Conservation (phyloP, 2,113 vertebrate genomes). For the Willisornis vidua region DNA sequence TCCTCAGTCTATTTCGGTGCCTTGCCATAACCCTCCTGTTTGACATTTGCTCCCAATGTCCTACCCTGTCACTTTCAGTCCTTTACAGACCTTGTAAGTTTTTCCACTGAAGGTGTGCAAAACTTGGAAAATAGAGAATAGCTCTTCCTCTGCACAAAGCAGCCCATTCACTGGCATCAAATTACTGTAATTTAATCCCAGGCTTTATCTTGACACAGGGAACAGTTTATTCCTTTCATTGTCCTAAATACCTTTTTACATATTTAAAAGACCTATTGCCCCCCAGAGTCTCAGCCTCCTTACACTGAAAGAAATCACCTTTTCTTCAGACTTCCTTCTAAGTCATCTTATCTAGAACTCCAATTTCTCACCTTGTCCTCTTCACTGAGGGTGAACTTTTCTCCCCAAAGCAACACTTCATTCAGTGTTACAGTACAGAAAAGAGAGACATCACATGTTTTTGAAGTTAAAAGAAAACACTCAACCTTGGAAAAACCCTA, state of each 20-base stretch:
- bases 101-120: not conserved
- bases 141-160: not conserved
- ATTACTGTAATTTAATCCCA: constrained; percentile 15
- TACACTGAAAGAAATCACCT: not conserved
- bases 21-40: not conserved
- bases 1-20: not conserved
- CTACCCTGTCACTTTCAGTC: not conserved
- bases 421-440: not conserved
- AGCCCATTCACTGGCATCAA: not conserved
- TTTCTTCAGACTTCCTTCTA: not conserved
- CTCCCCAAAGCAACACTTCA: not conserved
- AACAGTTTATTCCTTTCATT: constrained; percentile 29
- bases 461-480: constrained; percentile 31
- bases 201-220: not conserved
- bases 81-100: not conserved
- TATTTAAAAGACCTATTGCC: not conserved
- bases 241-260: not conserved
- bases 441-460: constrained; percentile 28
- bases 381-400: not conserved
- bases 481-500: constrained; percentile 36
- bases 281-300: not conserved
- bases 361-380: not conserved
- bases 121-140: not conserved
- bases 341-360: not conserved
- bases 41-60: not conserved